Percentiles rank a stretch among this genome's conserved stretches.
phyloP scores from a whole-genome alignment of 2,797 vertebrate genomes.

The Schizopygopsis malacanthus region DNA sequence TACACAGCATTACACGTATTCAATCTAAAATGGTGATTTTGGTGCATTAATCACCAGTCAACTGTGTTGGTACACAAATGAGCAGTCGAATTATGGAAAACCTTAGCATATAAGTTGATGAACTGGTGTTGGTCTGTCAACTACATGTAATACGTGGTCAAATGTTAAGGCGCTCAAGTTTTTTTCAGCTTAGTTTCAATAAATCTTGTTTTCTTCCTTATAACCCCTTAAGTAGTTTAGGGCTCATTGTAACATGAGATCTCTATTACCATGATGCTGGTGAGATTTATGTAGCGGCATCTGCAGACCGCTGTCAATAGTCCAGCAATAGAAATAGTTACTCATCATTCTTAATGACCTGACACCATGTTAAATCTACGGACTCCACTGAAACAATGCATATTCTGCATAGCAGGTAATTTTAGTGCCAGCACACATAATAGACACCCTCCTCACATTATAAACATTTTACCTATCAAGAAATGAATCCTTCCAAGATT shows the following conservation, averaged over 20 bases:
- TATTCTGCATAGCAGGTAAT: constrained; percentile 51
- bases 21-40: background rate
- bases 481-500: background rate
- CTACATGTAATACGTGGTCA: background rate
- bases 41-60: background rate
- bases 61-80: background rate
- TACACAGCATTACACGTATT: background rate
- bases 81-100: background rate
- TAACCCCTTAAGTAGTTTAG: background rate
- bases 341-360: constrained; percentile 50
- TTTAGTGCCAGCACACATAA: constrained; percentile 31
- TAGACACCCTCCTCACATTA: background rate
- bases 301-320: constrained; percentile 27
- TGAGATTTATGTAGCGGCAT: constrained; percentile 50
- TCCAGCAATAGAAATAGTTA: constrained; percentile 53
- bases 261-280: background rate
- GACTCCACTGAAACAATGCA: constrained; percentile 47
- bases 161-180: background rate
- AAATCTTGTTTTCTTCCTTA: background rate
- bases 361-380: constrained; percentile 45
- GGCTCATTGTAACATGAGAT: background rate
- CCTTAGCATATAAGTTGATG: background rate
- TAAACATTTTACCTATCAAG: background rate
- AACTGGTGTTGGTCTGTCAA: background rate
- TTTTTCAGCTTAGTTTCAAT: background rate